Evolutionary conservation across 2,113 vertebrate species (phyloP), one percentile per base, ranked within the genome.

Genomic region (Amblyornis subalaris): DNA sequence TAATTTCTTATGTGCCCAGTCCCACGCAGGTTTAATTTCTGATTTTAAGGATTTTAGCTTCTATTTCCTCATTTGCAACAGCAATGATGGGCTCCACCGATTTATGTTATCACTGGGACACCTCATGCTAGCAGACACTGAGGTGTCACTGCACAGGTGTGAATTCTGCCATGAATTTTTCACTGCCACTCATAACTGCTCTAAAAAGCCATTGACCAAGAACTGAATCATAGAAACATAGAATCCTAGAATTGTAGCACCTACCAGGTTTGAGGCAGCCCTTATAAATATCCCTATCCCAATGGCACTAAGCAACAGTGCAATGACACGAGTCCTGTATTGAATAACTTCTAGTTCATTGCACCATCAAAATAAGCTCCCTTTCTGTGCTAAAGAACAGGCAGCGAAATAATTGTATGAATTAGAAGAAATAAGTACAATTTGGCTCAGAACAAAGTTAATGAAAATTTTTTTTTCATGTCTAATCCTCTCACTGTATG

Each of bases 241-340:
- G n/a, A 69, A 33, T 4, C 0, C 3, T 19, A 38, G 26, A 61
- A 15, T 23, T 53, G 38, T 82, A 48, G n/a, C 12, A 53, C 5
- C 23, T 45, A 23, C 31, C 25, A 66, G 9, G 29, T 91, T 84
- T 53, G 28, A 80, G 45, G 42, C 10, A 89, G 12, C 4, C 8
- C 13, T 21, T 57, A 31, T 18, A 69, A 53, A 72, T 24, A 3
- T 86, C 35, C 23, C 21, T 45, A 15, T 21, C 13, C 13, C 12
- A 29, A 25, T 3, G 18, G 23, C 40, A 31, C 38, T 10, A 18
- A 83, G 47, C 7, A 92, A 6, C 8, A 28, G 4, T 14, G 9
- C 48, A 45, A 50, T 47, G 47, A 25, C 9, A 3, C 7, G 10
- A 42, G 9, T 5, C 28, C 7, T 0, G 0, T 12, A 66, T 0